Base-by-base conservation (phyloP, 1,140 invertebrate genomes). In the Anastrepha obliqua region DNA sequence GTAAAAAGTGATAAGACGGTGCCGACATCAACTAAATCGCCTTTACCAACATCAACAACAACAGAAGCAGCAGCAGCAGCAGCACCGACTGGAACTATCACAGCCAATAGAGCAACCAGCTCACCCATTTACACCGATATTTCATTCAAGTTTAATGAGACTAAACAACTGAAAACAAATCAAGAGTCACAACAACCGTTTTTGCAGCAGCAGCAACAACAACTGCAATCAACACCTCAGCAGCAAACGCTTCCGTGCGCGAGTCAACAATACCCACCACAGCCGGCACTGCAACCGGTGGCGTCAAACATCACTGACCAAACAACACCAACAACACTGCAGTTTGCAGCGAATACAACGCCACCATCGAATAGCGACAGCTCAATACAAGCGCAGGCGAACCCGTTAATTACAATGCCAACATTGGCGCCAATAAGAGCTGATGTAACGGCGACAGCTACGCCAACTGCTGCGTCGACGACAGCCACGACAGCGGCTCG, bases 111-210 rank as follows among this genome's bases (percentile, higher is more conserved):
- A 85, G 44, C 65, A 88, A 59, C 88, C 55, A 65, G 62, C 65
- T 87, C 87, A 20, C 86, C 88, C 55, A 87, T 88, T 58, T 89
- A 87, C 58, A 85, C 85, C 81, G 88, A 89, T 55, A 89, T 89
- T 29, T 78, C 88, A 87, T 89, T 89, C 64, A 88, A 86, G 62
- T 89, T 89, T 78, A 88, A 88, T 86, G 88, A 87, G 51, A 88
- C 86, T 20, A 87, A 87, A n/a, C 87, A 87, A 29, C 58, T 67
- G 29, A 29, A 29, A 74, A 55, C 65, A 87, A 65, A 88, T 55
- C 42, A 51, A 62, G n/a, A 85, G 67, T 74, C 67, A 60, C 70
- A 88, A 65, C 85, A 59, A 11, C 44, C 86, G 86, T 5, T 67
- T 74, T 42, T 67, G 20, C 86, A 85, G 60, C 86, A 87, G 20